Evolutionary conservation across 2,113 vertebrate species (phyloP).

Genomic region (Pachypanchax playfairii): DNA sequence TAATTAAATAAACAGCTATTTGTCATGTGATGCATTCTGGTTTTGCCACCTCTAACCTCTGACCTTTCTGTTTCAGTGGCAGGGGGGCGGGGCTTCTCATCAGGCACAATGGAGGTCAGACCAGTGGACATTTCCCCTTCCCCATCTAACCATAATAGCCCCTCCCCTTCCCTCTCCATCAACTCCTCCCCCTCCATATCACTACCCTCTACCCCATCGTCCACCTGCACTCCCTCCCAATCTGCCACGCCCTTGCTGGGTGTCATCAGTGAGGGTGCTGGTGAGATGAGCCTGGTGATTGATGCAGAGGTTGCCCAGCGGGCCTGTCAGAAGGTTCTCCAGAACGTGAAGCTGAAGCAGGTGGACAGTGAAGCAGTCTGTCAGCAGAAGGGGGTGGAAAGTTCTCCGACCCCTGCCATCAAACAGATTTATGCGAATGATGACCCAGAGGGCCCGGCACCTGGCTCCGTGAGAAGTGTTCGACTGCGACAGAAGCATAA

Average conservation of each 20-base stretch:
- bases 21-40: background rate
- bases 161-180: slow-evolving; percentile 62
- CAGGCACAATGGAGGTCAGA: slow-evolving; percentile 83
- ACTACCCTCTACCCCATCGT: slow-evolving; percentile 67
- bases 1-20: too few relatives aligned
- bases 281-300: slow-evolving; percentile 85
- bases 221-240: slow-evolving; percentile 47
- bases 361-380: background rate
- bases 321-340: slow-evolving; percentile 90
- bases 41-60: slow-evolving; percentile 28
- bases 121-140: slow-evolving; percentile 70
- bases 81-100: slow-evolving; percentile 50
- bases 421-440: slow-evolving; percentile 73
- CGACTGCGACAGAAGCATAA: slow-evolving; percentile 86
- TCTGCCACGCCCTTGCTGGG: slow-evolving; percentile 75
- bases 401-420: background rate
- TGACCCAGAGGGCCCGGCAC: slow-evolving; percentile 59
- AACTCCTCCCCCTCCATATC: slow-evolving; percentile 70
- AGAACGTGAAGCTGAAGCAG: slow-evolving; percentile 82
- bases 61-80: slow-evolving; percentile 45
- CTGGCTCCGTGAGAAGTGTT: slow-evolving; percentile 75
- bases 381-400: slow-evolving; percentile 12
- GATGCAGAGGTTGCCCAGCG: slow-evolving; percentile 89
- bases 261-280: slow-evolving; percentile 87
- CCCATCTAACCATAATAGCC: slow-evolving; percentile 53